Conservation (phyloP, 2,888 invertebrate species). For the Drosophila seclusa region DNA sequence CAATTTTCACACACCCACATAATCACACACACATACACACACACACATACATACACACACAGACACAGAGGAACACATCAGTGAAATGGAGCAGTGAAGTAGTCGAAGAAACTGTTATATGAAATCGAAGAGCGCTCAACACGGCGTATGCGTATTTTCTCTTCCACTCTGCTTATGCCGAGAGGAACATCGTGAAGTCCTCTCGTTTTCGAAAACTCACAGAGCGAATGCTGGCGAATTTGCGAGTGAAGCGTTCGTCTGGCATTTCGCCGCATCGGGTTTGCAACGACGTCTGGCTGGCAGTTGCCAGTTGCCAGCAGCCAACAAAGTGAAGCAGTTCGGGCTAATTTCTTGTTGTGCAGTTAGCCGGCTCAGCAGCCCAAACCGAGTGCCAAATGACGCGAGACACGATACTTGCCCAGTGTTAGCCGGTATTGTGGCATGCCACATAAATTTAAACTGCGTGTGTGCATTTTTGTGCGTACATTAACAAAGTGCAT, state of each 20-base stretch:
- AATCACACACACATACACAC: slow-evolving; percentile 9
- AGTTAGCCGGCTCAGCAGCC: slow-evolving; percentile 52
- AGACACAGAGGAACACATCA: slow-evolving; percentile 6
- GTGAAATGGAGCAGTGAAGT: slow-evolving; percentile 15
- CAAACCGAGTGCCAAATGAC: slow-evolving; percentile 31
- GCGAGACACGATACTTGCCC: slow-evolving; percentile 22
- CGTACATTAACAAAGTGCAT: background rate
- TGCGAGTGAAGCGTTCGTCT: slow-evolving; percentile 24
- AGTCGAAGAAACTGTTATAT: slow-evolving; percentile 50
- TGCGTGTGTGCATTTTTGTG: background rate
- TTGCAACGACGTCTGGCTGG: slow-evolving; percentile 35
- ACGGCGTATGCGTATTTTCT: slow-evolving; percentile 39
- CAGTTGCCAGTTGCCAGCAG: slow-evolving; percentile 65
- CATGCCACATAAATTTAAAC: slow-evolving; percentile 11
- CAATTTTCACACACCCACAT: slow-evolving; percentile 63
- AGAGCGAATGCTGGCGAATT: slow-evolving; percentile 32
- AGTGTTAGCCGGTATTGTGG: slow-evolving; percentile 35
- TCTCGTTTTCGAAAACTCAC: slow-evolving; percentile 31
- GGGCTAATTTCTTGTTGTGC: slow-evolving; percentile 44
- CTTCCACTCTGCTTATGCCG: background rate
- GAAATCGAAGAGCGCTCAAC: slow-evolving; percentile 32
- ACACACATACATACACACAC: background rate
- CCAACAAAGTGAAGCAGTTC: slow-evolving; percentile 75
- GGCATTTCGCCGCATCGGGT: slow-evolving; percentile 41
- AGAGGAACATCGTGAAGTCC: slow-evolving; percentile 22